phyloP scores from a whole-genome alignment of 2,113 vertebrate genomes.

The Poicephalus gulielmi region DNA sequence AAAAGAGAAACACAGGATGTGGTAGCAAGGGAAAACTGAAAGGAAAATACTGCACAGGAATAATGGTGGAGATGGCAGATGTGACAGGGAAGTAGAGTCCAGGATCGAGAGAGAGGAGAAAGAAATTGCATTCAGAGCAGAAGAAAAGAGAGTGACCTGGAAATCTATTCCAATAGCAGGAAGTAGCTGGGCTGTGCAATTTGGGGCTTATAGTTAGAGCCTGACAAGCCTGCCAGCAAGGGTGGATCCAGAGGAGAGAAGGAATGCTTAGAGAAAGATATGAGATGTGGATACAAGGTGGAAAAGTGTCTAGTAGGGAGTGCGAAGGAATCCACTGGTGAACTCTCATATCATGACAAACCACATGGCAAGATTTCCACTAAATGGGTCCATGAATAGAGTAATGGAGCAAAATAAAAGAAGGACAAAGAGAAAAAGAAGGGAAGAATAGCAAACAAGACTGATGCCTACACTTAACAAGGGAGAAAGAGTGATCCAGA shows the following conservation, averaged over 20 bases:
- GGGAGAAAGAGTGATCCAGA: not conserved
- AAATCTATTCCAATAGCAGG: slow-evolving; percentile 49
- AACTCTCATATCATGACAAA: not conserved
- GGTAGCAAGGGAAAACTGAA: not conserved
- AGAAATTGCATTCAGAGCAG: not conserved
- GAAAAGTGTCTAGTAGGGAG: not conserved
- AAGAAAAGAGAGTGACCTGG: not conserved
- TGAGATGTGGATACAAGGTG: not conserved
- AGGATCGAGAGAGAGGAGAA: not conserved
- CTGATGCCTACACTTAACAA: not conserved
- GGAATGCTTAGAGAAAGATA: slow-evolving; percentile 17
- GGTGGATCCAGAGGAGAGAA: slow-evolving; percentile 29
- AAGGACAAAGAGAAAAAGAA: not conserved
- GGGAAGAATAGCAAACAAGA: not conserved
- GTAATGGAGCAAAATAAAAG: not conserved
- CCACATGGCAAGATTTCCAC: not conserved
- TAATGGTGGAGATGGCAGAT: not conserved
- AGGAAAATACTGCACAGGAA: not conserved
- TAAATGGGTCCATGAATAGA: not conserved
- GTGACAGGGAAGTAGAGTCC: not conserved
- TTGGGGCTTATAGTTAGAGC: not conserved
- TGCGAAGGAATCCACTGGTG: not conserved
- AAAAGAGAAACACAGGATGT: not conserved
- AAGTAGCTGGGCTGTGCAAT: slow-evolving; percentile 28
- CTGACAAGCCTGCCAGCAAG: slow-evolving; percentile 27